These are phyloP conservation scores for Oxystoma pomonae DNA, from an alignment of 2,888 invertebrate species.

Conservation along the genomic window DNA sequence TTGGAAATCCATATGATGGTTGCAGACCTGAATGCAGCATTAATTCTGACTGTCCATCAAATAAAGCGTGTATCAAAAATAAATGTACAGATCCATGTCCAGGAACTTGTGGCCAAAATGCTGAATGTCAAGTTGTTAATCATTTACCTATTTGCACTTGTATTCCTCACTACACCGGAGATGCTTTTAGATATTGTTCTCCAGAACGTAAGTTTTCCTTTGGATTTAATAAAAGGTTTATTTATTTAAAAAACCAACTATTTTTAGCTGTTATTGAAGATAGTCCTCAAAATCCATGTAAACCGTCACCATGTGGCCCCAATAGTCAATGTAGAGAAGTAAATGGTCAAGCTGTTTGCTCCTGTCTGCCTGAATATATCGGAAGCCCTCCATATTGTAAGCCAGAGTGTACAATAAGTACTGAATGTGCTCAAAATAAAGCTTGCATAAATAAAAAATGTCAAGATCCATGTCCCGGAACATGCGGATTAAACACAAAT, in stretches of 20 bases:
- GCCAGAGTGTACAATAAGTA: constrained; percentile 69
- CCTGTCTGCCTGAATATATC: constrained; percentile 65
- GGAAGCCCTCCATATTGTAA: constrained; percentile 70
- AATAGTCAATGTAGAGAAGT: constrained; percentile 57
- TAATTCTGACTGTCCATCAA: constrained; percentile 62
- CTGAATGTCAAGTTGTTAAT: constrained; percentile 52
- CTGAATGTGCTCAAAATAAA: constrained; percentile 64
- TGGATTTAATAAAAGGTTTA: neutral
- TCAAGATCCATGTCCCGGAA: constrained; percentile 66
- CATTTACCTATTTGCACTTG: constrained; percentile 73
- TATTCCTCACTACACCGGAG: constrained; percentile 55
- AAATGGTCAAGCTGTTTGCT: constrained; percentile 68
- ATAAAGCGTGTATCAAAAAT: constrained; percentile 45
- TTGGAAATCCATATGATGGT: constrained; percentile 69
- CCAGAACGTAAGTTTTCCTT: constrained; percentile 36
- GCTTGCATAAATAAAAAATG: constrained; percentile 74
- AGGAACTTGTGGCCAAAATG: constrained; percentile 53
- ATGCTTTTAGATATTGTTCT: constrained; percentile 69
- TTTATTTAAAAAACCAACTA: neutral
- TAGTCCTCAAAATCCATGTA: constrained; percentile 57
- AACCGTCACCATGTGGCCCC: constrained; percentile 74
- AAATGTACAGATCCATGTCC: constrained; percentile 51
- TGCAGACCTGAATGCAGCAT: constrained; percentile 71
- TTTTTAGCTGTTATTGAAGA: constrained; percentile 28
- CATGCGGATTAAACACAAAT: constrained; percentile 68